Percentiles rank a stretch among this genome's conserved stretches.
Evolutionary conservation across 2,888 invertebrate genomes (phyloP).

Genomic region (Dichetophora obliterata): DNA sequence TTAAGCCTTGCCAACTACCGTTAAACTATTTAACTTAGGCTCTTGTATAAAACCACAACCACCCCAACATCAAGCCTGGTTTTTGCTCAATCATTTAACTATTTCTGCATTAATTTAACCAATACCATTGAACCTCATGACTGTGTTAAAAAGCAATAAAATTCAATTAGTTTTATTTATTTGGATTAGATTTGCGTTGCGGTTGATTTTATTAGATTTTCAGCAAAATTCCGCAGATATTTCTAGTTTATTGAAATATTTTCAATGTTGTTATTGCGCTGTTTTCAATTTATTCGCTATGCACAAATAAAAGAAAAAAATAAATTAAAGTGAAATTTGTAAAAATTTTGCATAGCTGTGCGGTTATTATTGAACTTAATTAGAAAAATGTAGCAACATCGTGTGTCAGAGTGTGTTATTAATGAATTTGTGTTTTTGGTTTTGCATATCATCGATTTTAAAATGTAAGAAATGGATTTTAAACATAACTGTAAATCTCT

Average conservation of each 20-base stretch:
- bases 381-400: neutral
- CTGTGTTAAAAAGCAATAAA: neutral
- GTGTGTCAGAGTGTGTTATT: too few relatives aligned
- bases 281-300: neutral
- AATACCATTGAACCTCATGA: neutral
- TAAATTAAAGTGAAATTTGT: neutral
- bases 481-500: too few relatives aligned
- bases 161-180: neutral
- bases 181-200: neutral
- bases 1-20: too few relatives aligned
- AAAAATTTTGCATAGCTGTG: neutral
- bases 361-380: neutral
- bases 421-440: too few relatives aligned
- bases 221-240: neutral
- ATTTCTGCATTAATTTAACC: too few relatives aligned
- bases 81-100: too few relatives aligned
- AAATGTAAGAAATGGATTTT: too few relatives aligned
- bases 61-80: too few relatives aligned
- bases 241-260: neutral
- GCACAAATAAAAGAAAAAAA: neutral
- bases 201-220: constrained; percentile 3
- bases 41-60: too few relatives aligned
- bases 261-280: neutral
- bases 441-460: too few relatives aligned
- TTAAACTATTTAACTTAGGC: too few relatives aligned